These are phyloP conservation scores for Cecropterus lyciades DNA, from an alignment of 1,140 invertebrate species.

Conservation along the genomic window DNA sequence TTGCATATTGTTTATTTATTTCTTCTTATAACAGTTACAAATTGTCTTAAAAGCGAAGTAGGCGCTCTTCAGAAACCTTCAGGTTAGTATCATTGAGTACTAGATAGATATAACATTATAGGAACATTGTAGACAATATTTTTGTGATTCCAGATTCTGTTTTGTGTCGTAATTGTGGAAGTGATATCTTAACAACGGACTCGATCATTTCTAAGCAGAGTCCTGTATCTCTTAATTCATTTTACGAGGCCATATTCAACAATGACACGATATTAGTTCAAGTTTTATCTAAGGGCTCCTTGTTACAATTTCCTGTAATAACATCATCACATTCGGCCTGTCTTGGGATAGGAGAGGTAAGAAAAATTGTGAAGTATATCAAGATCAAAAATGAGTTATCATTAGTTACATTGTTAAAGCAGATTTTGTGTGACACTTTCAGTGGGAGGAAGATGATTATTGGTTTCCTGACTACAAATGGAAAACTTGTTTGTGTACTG, in stretches of 20 bases:
- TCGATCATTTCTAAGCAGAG: conserved; percentile 67
- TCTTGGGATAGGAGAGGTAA: conserved; percentile 64
- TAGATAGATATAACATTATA: neutral
- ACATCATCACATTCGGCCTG: conserved; percentile 65
- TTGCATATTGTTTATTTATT: conserved; percentile 31
- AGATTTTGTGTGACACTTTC: conserved; percentile 35
- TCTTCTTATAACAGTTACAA: conserved; percentile 23
- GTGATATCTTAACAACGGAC: conserved; percentile 59
- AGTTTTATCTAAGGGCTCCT: conserved; percentile 62
- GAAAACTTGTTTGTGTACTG: conserved; percentile 67
- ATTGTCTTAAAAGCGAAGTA: conserved; percentile 12
- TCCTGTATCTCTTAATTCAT: conserved; percentile 55
- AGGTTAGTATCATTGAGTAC: conserved; percentile 15
- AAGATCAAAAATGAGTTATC: no score
- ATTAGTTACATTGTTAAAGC: no score
- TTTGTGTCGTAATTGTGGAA: conserved; percentile 77
- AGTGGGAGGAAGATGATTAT: conserved; percentile 68
- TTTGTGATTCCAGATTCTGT: conserved; percentile 67
- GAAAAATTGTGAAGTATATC: neutral
- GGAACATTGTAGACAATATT: neutral
- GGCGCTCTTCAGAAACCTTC: conserved; percentile 15
- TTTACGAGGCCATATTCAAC: conserved; percentile 71
- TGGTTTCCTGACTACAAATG: conserved; percentile 72
- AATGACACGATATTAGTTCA: conserved; percentile 69
- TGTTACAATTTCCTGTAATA: conserved; percentile 68